Evolutionary conservation across 2,113 vertebrate genomes (phyloP), one percentile per base, ranked within the genome.

Genomic region (Malurus melanocephalus): DNA sequence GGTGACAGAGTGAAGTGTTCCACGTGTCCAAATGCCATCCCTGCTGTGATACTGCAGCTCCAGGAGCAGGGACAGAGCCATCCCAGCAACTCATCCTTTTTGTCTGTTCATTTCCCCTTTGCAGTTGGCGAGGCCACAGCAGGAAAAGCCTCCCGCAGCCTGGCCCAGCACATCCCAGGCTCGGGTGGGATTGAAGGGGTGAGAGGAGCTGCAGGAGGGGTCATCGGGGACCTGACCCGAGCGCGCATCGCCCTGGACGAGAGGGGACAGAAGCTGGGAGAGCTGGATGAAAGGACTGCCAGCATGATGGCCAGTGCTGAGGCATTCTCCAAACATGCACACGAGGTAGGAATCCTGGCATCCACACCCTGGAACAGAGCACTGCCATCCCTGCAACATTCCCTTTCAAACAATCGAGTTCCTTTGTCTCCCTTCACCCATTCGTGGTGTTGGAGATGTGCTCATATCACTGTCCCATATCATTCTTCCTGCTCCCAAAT

Each of bases 281-380:
- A 99, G 94, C 97, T 99, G 96, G 99, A 99, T 32, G 99, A 99
- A 20, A 98, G 97, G 82, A 99, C 99, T 0, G 99, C 99, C 1
- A 98, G 98, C 30, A 99, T 99, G 99, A 99, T 99, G 99, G 95
- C 98, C 92, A 99, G 99, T 1, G 99, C 99, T 2, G 99, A 99
- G 75, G 97, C 95, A 0, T 99, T 99, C 86, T 99, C 99, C 96
- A 99, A 99, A 95, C 99, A 99, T 5, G 99, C 99, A 52, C 99
- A 99, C 1, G 99, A 99, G 98, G 99, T 99, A 96, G 85, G 85
- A 30, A 15, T 53, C 56, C 24, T 7, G 30, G 17, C n/a, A 46
- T 27, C 40, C 49, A 13, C 42, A 4, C 28, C 67, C 11, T 61
- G 32, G 11, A 40, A 4, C 42, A 9, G 20, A 48, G 19, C 42